Conservation (phyloP, 2,797 vertebrate genomes). For the Galago senegalensis region DNA sequence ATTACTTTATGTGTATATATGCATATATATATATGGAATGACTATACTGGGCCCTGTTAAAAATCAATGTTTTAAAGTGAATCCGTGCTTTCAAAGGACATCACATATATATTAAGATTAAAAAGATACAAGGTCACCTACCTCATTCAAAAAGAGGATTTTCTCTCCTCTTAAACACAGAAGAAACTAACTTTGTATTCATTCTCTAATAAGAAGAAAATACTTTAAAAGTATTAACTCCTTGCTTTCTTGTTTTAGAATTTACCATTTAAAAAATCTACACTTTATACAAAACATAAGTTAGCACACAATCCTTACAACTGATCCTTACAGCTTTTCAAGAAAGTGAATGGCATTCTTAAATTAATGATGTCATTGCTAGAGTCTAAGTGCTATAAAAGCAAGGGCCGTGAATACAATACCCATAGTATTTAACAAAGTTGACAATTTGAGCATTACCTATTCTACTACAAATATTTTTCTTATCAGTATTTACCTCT, state of each 20-base stretch:
- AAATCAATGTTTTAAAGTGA: constrained; percentile 66
- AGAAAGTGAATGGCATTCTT: constrained; percentile 55
- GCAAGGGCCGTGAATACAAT: constrained; percentile 21
- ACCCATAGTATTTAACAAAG: constrained; percentile 44
- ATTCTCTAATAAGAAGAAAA: constrained; percentile 65
- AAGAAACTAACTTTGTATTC: constrained; percentile 63
- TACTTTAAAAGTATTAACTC: constrained; percentile 36
- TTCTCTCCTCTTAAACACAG: constrained; percentile 25
- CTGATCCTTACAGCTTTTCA: constrained; percentile 19
- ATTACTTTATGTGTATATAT: background rate
- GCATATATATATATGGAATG: background rate
- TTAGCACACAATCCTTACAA: background rate
- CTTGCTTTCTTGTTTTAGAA: constrained; percentile 35
- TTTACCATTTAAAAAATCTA: constrained; percentile 57
- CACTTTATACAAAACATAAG: constrained; percentile 50
- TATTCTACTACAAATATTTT: constrained; percentile 55
- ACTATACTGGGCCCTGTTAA: constrained; percentile 26
- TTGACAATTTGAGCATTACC: background rate
- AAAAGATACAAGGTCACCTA: background rate
- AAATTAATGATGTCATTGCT: constrained; percentile 53
- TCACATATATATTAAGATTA: constrained; percentile 11
- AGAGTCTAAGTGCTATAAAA: constrained; percentile 30
- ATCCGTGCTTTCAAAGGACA: constrained; percentile 33
- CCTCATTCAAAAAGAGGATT: background rate
- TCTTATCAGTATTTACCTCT: constrained; percentile 55